Conservation (phyloP, 1,140 invertebrate species). For the Ruditapes philippinarum region DNA sequence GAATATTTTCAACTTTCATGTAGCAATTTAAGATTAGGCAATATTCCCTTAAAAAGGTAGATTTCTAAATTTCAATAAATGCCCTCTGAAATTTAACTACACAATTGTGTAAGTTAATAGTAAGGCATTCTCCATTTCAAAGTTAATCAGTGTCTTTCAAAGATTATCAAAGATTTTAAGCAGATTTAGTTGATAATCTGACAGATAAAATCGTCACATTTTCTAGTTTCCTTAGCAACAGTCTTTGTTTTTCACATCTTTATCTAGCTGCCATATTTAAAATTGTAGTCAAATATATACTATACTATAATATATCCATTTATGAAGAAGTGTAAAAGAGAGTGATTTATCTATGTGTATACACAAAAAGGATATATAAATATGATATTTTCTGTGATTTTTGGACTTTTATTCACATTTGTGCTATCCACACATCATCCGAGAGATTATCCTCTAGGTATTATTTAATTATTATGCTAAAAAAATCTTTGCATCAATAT, state of each 20-base stretch:
- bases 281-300: too few species aligned
- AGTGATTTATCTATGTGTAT: not conserved
- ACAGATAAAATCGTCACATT: not conserved
- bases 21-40: too few species aligned
- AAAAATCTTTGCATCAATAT: too few species aligned
- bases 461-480: too few species aligned
- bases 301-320: too few species aligned
- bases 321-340: not conserved
- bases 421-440: not conserved
- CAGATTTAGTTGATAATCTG: constrained; percentile 16
- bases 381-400: not conserved
- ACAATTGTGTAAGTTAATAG: too few species aligned
- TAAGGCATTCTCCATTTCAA: too few species aligned
- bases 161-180: constrained; percentile 23
- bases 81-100: too few species aligned
- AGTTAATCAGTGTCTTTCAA: constrained; percentile 15
- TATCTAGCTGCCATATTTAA: not conserved
- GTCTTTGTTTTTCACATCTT: constrained; percentile 10
- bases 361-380: not conserved
- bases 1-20: too few species aligned
- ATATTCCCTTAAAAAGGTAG: too few species aligned
- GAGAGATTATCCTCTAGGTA: not conserved
- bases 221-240: not conserved
- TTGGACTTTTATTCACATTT: not conserved
- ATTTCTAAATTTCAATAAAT: too few species aligned